Evolutionary conservation across 64 coral and sea anemone genomes (phyloP).

Genomic region (Pocillopora verrucosa): DNA sequence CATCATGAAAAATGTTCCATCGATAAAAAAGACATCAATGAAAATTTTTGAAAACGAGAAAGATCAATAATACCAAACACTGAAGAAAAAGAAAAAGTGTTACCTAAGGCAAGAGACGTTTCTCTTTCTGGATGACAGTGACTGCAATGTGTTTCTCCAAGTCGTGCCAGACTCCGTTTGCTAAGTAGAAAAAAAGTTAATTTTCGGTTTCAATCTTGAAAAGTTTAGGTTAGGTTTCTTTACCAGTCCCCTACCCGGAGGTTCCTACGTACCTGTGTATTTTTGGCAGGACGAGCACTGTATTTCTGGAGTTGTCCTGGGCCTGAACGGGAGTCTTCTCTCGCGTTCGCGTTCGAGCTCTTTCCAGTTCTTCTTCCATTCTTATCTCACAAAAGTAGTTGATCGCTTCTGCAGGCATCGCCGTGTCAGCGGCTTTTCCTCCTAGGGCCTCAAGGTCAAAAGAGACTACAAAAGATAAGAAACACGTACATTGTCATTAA

Average conservation of each 20-base stretch:
- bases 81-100: neutral
- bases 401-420: slow-evolving; percentile 59
- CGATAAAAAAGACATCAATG: neutral
- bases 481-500: neutral
- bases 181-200: slow-evolving; percentile 33
- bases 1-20: neutral
- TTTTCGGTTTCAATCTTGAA: too few relatives aligned
- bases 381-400: slow-evolving; percentile 76
- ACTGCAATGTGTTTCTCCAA: slow-evolving; percentile 97
- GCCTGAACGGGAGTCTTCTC: slow-evolving; percentile 40
- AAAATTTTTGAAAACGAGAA: neutral
- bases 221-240: too few relatives aligned
- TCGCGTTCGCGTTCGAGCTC: slow-evolving; percentile 23
- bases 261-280: slow-evolving; percentile 50
- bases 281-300: slow-evolving; percentile 64
- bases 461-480: slow-evolving; percentile 34
- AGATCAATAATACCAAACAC: neutral
- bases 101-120: slow-evolving; percentile 83
- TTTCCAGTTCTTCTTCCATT: slow-evolving; percentile 70
- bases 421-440: slow-evolving; percentile 61
- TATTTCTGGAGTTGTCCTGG: slow-evolving; percentile 59
- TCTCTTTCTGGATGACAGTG: slow-evolving; percentile 96
- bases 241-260: too few relatives aligned
- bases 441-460: slow-evolving; percentile 76
- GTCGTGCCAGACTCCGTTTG: slow-evolving; percentile 89